A percentile compares a stretch with the other conserved stretches of the same genome.
Evolutionary conservation across 2,797 vertebrate species (phyloP).

Genomic region (Spondyliosoma cantharus): DNA sequence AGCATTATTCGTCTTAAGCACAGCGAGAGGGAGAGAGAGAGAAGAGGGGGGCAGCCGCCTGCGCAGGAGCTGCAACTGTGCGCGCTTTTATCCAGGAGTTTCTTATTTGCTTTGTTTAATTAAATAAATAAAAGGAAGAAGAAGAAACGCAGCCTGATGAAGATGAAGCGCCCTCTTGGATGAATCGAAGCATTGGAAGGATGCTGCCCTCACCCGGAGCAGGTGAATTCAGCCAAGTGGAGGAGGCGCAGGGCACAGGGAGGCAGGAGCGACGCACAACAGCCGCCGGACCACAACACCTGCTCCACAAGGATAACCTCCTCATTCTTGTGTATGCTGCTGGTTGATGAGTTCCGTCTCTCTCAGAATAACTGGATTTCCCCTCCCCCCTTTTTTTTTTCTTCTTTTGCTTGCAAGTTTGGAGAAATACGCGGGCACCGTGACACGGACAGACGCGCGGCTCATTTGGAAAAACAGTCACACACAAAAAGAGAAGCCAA

Average conservation of each 20-base stretch:
- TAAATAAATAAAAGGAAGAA: not conserved
- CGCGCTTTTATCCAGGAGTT: constrained; percentile 19
- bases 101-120: constrained; percentile 1
- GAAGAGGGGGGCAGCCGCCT: not conserved
- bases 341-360: not conserved
- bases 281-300: constrained; percentile 49
- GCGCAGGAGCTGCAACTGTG: constrained; percentile 19
- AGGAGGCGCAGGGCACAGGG: constrained; percentile 44
- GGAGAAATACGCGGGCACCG: not conserved
- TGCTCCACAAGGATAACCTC: constrained; percentile 53
- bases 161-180: constrained; percentile 18
- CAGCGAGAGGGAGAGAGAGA: not conserved
- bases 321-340: constrained; percentile 1
- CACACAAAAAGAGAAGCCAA: not conserved
- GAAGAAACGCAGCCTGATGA: not conserved
- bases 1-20: constrained; percentile 29
- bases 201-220: constrained; percentile 65
- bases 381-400: too few species aligned
- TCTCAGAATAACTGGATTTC: not conserved
- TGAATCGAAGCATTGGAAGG: constrained; percentile 25
- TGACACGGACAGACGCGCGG: constrained; percentile 42
- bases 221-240: constrained; percentile 68
- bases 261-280: constrained; percentile 55
- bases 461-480: constrained; percentile 40
- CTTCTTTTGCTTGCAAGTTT: constrained; percentile 10